Conservation (phyloP, 2,797 vertebrate genomes). For the Thunnus albacares region DNA sequence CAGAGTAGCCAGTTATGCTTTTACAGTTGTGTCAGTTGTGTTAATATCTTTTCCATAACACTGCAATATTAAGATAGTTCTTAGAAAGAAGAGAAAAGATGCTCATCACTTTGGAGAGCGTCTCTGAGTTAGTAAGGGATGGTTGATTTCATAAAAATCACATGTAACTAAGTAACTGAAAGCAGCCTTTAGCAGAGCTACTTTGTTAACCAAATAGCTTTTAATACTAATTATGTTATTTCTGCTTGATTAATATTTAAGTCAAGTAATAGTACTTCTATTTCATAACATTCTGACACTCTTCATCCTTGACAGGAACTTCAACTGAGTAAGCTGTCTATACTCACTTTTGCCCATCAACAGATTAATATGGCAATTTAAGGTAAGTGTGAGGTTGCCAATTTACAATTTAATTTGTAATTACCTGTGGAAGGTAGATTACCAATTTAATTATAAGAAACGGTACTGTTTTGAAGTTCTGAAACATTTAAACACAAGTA, state of each 20-base stretch:
- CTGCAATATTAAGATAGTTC: not conserved
- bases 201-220: not conserved
- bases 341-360: not conserved
- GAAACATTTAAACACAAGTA: not conserved
- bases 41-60: not conserved
- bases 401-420: not conserved
- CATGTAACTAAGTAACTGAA: not conserved
- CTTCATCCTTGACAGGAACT: conserved; percentile 14
- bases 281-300: not conserved
- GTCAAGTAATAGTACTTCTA: not conserved
- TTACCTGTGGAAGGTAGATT: not conserved
- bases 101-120: too few species aligned
- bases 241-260: not conserved
- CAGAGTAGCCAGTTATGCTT: not conserved
- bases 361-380: not conserved
- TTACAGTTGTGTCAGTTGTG: not conserved
- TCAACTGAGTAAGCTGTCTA: not conserved
- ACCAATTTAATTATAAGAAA: not conserved
- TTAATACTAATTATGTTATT: not conserved
- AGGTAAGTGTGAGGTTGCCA: conserved; percentile 16
- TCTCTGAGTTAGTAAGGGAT: too few species aligned
- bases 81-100: too few species aligned
- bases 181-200: not conserved
- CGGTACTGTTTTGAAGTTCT: not conserved
- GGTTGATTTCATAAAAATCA: not conserved